These are phyloP conservation scores for Drosophila mulleri DNA, from an alignment of 2,888 invertebrate genomes.

Conservation along the genomic window DNA sequence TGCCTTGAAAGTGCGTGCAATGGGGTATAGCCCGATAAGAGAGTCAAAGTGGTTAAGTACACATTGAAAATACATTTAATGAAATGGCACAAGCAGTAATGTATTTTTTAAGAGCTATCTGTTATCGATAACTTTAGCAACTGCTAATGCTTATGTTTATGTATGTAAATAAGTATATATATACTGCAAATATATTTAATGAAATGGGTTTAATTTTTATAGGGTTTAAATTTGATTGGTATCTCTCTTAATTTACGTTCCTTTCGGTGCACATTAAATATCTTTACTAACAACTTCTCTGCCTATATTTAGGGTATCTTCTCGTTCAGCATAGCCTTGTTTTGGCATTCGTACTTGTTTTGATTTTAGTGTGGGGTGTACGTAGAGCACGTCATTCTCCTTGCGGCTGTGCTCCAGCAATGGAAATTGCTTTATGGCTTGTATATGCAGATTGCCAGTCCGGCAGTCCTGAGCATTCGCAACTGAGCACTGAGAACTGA, in stretches of 20 bases:
- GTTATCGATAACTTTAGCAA: neutral
- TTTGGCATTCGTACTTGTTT: neutral
- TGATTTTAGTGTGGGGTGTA: conserved; percentile 45
- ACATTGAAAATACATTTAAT: too few relatives aligned
- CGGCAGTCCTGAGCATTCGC: conserved; percentile 31
- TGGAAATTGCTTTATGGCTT: conserved; percentile 83
- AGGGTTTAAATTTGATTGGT: too few relatives aligned
- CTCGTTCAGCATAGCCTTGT: neutral
- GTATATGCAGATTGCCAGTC: conserved; percentile 81
- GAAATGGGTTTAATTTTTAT: too few relatives aligned
- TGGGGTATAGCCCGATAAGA: neutral
- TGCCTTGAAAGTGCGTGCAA: neutral
- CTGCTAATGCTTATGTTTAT: too few relatives aligned
- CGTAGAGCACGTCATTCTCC: conserved; percentile 48
- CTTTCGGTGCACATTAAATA: too few relatives aligned
- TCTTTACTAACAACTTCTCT: too few relatives aligned
- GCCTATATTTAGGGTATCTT: neutral
- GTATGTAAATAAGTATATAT: too few relatives aligned
- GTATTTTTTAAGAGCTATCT: too few relatives aligned
- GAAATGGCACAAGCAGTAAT: too few relatives aligned
- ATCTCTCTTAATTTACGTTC: too few relatives aligned
- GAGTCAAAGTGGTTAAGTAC: too few relatives aligned
- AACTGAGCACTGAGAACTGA: conserved; percentile 37
- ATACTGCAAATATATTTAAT: too few relatives aligned
- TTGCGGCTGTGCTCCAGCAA: conserved; percentile 62